Evolutionary conservation across 2,888 invertebrate genomes (phyloP), one percentile per base, ranked within the genome.

Genomic region (Dilophus febrilis): DNA sequence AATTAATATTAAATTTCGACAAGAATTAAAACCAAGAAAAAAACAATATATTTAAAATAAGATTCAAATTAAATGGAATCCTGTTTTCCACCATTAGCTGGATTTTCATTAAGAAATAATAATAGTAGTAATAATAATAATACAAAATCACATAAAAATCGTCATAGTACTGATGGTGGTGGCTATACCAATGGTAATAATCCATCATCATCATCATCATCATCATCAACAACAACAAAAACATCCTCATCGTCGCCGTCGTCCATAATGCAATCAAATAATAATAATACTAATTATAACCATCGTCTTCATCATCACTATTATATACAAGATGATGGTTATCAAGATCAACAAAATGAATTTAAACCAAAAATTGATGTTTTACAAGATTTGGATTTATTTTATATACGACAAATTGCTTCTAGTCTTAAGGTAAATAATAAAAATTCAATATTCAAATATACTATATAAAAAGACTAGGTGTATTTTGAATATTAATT

Each of bases 361-460:
- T 34, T 38, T 19, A 40, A 35, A 38, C 63, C 62, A 42, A 65
- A 64, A 53, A 58, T 65, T 32, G 65, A 66, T 50, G 60, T 66
- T 38, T 53, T 67, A 28, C 67, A 67, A 48, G 68, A 68, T 54
- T 54, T 68, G 50, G 68, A 68, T 51, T 57, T 68, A 38, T 68
- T 66, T 55, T 68, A 68, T 53, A 67, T 68, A 48, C 61, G 66
- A 37, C 68, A 68, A 53, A 66, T 68, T 42, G 67, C 68, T 36
- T 66, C 66, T 50, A 67, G 65, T 51, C 58, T 66, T 40, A 66
- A 68, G 67, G 68, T 68, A 59, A 47, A 41, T 37, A 22, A 6
- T 22, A 22, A 22, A n/a, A n/a, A n/a, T n/a, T n/a, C n/a, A n/a
- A n/a, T n/a, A n/a, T n/a, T n/a, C n/a, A n/a, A n/a, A n/a, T n/a